Evolutionary conservation across 2,888 invertebrate species (phyloP).

Genomic region (Apotomis capreana): DNA sequence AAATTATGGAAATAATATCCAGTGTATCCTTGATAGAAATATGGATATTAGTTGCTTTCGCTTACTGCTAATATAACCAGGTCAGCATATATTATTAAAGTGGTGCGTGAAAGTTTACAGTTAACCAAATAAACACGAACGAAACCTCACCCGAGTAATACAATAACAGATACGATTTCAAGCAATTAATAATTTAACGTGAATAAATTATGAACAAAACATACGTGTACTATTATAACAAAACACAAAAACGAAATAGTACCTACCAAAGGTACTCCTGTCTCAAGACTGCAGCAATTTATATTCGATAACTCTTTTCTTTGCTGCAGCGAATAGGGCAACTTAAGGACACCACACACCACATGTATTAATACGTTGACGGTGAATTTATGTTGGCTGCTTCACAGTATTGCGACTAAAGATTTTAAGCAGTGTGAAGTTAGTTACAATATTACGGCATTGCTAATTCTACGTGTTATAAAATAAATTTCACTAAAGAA

Average conservation of each 20-base stretch:
- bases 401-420: constrained; percentile 5
- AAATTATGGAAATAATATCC: too few species aligned
- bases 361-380: too few species aligned
- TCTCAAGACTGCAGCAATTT: constrained; percentile 9
- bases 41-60: not conserved
- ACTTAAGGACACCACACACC: not conserved
- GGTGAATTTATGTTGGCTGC: not conserved
- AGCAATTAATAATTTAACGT: not conserved
- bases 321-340: not conserved
- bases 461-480: not conserved
- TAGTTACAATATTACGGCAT: constrained; percentile 2
- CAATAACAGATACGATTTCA: not conserved
- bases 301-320: not conserved
- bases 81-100: not conserved
- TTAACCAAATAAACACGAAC: not conserved
- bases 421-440: not conserved
- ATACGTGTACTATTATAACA: not conserved
- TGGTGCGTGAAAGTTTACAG: not conserved
- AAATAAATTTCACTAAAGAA: not conserved
- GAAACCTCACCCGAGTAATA: not conserved
- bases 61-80: not conserved
- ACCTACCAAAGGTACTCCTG: not conserved
- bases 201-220: not conserved
- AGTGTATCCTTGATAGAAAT: not conserved
- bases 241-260: not conserved